Percentiles rank a stretch among this genome's conserved stretches.
phyloP scores from a whole-genome alignment of 2,888 invertebrate species.

The Anoncus sp. region DNA sequence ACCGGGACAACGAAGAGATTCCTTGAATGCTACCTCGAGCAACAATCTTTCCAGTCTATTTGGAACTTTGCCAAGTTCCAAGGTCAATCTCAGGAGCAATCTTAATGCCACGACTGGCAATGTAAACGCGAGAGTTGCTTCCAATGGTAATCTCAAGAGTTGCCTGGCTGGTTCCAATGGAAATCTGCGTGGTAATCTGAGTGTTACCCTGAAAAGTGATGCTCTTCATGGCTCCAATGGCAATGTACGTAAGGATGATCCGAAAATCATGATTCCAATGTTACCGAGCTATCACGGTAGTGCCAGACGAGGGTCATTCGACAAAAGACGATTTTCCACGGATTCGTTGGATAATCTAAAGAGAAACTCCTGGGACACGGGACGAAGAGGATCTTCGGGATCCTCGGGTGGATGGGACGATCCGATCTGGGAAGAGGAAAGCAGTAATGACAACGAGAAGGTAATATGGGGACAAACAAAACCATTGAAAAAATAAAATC shows the following conservation, averaged over 20 bases:
- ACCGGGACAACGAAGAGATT: constrained; percentile 69
- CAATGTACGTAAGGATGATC: constrained; percentile 74
- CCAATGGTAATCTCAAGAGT: constrained; percentile 76
- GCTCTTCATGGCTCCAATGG: constrained; percentile 72
- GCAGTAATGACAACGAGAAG: constrained; percentile 48
- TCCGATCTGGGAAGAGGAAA: constrained; percentile 86
- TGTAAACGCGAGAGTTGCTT: constrained; percentile 58
- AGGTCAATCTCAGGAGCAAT: constrained; percentile 83
- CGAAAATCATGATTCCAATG: constrained; percentile 60
- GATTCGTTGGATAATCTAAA: constrained; percentile 89
- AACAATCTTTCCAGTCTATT: constrained; percentile 73
- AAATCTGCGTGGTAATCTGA: constrained; percentile 76
- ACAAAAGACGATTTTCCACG: constrained; percentile 85
- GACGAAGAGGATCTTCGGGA: constrained; percentile 87
- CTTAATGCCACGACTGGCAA: constrained; percentile 82
- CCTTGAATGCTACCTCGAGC: constrained; percentile 51
- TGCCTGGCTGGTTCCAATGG: constrained; percentile 77
- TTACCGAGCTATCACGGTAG: constrained; percentile 62
- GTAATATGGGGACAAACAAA: constrained; percentile 31
- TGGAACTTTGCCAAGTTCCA: constrained; percentile 63
- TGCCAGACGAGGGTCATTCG: constrained; percentile 84
- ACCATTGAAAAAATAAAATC: no score
- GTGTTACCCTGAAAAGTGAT: constrained; percentile 79
- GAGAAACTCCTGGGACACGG: constrained; percentile 89
- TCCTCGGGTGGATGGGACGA: constrained; percentile 86